These are phyloP conservation scores for Manduca sexta DNA, from an alignment of 1,140 invertebrate genomes.

Conservation along the genomic window DNA sequence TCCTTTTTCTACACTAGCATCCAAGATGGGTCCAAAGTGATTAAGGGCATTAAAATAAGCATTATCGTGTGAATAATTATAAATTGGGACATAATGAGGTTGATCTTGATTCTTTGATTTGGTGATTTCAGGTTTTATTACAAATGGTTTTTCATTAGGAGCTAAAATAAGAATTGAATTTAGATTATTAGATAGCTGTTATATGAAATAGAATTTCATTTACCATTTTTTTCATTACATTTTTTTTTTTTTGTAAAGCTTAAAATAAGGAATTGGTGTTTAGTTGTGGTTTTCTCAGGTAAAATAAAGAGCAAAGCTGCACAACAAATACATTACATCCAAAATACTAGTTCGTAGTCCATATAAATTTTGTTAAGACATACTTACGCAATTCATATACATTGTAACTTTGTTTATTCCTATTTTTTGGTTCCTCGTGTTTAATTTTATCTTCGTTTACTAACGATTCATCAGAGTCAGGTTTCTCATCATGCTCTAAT, in stretches of 20 bases:
- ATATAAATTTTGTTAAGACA: not conserved
- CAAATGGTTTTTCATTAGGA: slow-evolving; percentile 20
- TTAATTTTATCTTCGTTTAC: not conserved
- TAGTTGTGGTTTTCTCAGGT: no score
- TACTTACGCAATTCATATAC: slow-evolving; percentile 48
- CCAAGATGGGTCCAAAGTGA: slow-evolving; percentile 22
- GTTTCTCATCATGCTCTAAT: not conserved
- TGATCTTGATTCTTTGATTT: slow-evolving; percentile 14
- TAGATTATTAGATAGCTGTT: no score
- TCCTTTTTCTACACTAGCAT: slow-evolving; percentile 5
- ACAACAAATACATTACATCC: no score
- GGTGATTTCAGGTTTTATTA: slow-evolving; percentile 2
- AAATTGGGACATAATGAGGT: slow-evolving; percentile 39
- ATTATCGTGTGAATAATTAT: slow-evolving; percentile 40
- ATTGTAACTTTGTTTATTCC: slow-evolving; percentile 5
- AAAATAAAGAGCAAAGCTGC: no score
- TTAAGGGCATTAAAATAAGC: slow-evolving; percentile 45
- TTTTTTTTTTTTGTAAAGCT: no score
- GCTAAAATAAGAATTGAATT: no score
- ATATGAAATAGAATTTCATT: no score
- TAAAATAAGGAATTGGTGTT: no score
- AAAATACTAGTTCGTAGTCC: no score
- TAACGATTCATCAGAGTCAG: not conserved
- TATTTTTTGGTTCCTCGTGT: not conserved
- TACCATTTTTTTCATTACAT: no score